Percentiles rank a stretch among this genome's conserved stretches.
These are phyloP conservation scores for Gracilinanus agilis DNA, from an alignment of 2,113 vertebrate genomes.

Conservation along the genomic window DNA sequence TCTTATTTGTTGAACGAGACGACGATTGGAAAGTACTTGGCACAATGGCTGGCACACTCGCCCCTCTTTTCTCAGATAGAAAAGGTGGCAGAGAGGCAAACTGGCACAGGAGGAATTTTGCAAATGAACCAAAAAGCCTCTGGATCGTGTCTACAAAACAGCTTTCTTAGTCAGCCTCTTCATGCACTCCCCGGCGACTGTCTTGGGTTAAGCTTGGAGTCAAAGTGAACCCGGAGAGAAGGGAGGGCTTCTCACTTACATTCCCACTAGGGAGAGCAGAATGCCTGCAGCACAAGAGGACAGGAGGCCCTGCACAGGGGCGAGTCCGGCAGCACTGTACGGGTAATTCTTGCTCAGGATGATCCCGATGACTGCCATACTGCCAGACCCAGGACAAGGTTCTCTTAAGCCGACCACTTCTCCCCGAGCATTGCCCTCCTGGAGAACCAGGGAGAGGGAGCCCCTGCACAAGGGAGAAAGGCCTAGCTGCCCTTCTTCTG, in stretches of 20 bases:
- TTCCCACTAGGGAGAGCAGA: conserved; percentile 71
- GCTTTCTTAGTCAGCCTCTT: conserved; percentile 70
- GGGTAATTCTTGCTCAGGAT: neutral
- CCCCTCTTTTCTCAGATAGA: neutral
- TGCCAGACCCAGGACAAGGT: neutral
- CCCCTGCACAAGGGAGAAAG: neutral
- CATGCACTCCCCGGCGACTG: conserved; percentile 66
- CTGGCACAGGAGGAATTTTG: conserved; percentile 67
- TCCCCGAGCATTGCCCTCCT: neutral
- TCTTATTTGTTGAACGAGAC: neutral
- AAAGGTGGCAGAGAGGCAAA: conserved; percentile 25
- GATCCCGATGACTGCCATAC: neutral
- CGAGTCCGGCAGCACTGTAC: conserved; percentile 53
- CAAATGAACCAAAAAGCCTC: conserved; percentile 55
- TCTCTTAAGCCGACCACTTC: too few species aligned
- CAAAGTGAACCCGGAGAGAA: conserved; percentile 72
- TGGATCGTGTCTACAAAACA: conserved; percentile 68
- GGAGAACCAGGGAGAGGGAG: neutral
- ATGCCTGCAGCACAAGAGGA: conserved; percentile 70
- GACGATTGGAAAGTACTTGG: neutral
- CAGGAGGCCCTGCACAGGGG: conserved; percentile 68
- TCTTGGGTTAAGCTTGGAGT: conserved; percentile 80
- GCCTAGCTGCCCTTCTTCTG: neutral
- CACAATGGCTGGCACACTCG: neutral
- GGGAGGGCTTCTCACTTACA: conserved; percentile 64